Evolutionary conservation across 1,140 invertebrate species (phyloP).

Genomic region (Pissodes strobi): DNA sequence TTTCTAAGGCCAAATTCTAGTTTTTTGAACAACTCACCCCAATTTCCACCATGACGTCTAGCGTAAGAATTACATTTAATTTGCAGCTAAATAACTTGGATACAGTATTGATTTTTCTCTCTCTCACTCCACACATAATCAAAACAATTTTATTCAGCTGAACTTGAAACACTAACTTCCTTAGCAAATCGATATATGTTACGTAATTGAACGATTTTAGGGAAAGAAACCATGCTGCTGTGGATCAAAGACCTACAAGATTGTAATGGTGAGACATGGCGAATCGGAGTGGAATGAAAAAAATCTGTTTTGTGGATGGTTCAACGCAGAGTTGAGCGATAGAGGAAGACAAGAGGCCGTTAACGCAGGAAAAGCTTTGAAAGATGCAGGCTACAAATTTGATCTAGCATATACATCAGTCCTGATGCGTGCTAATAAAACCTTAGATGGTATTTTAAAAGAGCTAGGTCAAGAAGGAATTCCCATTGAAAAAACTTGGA

Average conservation of each 20-base stretch:
- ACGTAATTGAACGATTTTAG: not conserved
- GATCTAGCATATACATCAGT: constrained; percentile 72
- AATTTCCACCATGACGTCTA: not conserved
- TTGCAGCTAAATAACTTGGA: constrained; percentile 1
- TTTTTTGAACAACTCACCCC: not conserved
- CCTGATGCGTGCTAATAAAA: constrained; percentile 67
- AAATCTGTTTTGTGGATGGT: constrained; percentile 77
- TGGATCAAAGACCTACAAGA: constrained; percentile 28
- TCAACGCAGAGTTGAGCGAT: constrained; percentile 63
- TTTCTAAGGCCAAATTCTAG: not conserved
- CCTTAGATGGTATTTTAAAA: constrained; percentile 65
- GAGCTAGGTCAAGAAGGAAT: constrained; percentile 64
- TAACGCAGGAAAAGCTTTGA: constrained; percentile 71
- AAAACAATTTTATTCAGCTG: not conserved
- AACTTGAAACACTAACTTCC: not conserved
- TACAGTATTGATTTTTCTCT: constrained; percentile 10
- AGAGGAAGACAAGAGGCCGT: constrained; percentile 68
- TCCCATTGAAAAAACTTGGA: constrained; percentile 65
- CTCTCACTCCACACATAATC: not conserved
- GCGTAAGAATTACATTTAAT: constrained; percentile 8
- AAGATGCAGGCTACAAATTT: constrained; percentile 69
- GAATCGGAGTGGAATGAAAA: constrained; percentile 75
- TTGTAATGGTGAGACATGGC: constrained; percentile 68
- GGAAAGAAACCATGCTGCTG: constrained; percentile 12
- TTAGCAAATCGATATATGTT: not conserved